Evolutionary conservation across 2,797 vertebrate genomes (phyloP), one percentile per base, ranked within the genome.

Genomic region (Clarias platycephalus): DNA sequence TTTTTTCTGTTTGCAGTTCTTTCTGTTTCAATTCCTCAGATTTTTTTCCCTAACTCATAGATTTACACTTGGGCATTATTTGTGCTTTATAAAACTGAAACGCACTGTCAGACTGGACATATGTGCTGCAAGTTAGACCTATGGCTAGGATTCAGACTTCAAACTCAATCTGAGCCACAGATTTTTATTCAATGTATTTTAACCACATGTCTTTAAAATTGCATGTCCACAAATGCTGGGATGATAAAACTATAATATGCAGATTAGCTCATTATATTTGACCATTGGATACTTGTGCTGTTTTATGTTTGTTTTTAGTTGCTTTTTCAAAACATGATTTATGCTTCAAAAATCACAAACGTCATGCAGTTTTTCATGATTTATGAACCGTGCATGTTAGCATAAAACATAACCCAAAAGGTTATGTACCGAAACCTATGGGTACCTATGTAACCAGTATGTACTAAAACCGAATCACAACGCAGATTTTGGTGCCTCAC

Each of bases 211-310:
- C 74, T 58, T 75, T 34, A 34, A 2, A 34, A 5, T 22, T 24
- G 55, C 24, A 76, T n/a, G 74, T 58, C 55, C n/a, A n/a, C n/a
- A 76, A 57, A 57, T 12, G 20, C 31, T 60, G 75, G 24, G 22
- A 62, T 13, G 0, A 31, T 60, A 77, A 77, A 1, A 9, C 28
- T 77, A 57, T n/a, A 79, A 79, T 44, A 79, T 79, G 58, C 58
- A 79, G 63, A 79, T 63, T 16, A 79, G 76, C 76, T 79, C 55
- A 62, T 62, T 79, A 34, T 40, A 22, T 78, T 63, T 40, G 74
- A 76, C 53, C 74, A 58, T 55, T 10, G 44, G 18, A 34, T 26
- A 44, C 24, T 79, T 79, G 12, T 62, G 22, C 2, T n/a, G 20
- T 34, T 60, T 77, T 37, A 3, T 20, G 16, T 26, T 72, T 22